These are phyloP conservation scores for Nesogale talazaci DNA, from an alignment of 2,113 vertebrate species.

Conservation along the genomic window DNA sequence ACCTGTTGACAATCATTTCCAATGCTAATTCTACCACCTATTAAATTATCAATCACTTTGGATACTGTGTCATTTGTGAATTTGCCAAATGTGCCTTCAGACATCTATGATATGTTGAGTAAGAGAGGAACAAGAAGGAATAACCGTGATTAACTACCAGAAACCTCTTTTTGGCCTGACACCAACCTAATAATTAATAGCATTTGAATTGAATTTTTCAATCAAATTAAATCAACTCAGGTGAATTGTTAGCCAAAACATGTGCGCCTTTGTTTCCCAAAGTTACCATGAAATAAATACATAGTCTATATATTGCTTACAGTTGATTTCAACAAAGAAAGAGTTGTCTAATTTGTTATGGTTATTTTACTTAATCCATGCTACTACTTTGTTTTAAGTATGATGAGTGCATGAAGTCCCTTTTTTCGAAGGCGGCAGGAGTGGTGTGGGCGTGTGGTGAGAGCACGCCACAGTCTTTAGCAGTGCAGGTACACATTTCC, in stretches of 20 bases:
- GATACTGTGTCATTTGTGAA: constrained; percentile 15
- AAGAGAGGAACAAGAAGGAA: constrained; percentile 3
- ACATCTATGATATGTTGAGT: constrained; percentile 1
- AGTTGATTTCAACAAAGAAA: neutral
- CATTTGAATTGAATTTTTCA: constrained; percentile 42
- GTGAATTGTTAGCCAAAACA: neutral
- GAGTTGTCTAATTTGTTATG: neutral
- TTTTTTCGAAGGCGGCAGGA: neutral
- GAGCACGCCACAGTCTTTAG: neutral
- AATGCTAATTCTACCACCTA: constrained; percentile 20
- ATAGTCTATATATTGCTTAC: neutral
- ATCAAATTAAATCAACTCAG: constrained; percentile 10
- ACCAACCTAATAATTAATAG: constrained; percentile 36
- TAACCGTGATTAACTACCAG: neutral
- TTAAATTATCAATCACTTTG: constrained; percentile 41
- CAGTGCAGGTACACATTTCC: too few species aligned
- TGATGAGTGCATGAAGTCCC: neutral
- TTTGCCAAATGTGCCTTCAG: constrained; percentile 32
- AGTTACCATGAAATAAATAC: neutral
- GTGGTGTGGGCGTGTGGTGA: neutral
- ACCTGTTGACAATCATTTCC: constrained; percentile 33
- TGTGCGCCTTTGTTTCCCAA: neutral
- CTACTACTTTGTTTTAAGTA: neutral
- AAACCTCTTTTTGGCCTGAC: neutral
- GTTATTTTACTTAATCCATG: neutral